A percentile compares a stretch with the other conserved stretches of the same genome.
Conservation (phyloP, 2,797 vertebrate species). For the Gymnopithys bicolor region DNA sequence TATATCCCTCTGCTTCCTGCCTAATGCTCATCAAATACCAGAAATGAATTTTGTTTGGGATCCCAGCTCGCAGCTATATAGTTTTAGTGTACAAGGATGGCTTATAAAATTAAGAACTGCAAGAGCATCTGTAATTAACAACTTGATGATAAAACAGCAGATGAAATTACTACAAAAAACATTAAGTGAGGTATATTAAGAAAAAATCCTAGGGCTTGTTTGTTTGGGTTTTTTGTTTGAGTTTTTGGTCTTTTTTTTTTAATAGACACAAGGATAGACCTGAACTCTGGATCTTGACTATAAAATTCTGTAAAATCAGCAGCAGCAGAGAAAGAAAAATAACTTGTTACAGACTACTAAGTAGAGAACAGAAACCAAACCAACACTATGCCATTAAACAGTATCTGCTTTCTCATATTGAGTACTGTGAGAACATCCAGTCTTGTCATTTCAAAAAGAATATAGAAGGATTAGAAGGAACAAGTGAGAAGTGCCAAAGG, state of each 20-base stretch:
- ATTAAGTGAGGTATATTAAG: neutral
- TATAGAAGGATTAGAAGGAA: neutral
- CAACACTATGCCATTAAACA: neutral
- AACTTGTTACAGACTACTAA: neutral
- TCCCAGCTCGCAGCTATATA: neutral
- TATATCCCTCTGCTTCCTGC: neutral
- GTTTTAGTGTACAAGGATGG: neutral
- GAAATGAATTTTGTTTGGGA: neutral
- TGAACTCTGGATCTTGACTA: neutral
- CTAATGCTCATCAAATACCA: neutral
- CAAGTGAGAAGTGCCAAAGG: neutral
- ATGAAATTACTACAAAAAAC: neutral
- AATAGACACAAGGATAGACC: neutral
- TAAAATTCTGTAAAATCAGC: neutral
- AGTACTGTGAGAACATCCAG: neutral
- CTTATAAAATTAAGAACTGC: neutral
- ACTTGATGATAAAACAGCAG: neutral
- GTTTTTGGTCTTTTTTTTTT: neutral
- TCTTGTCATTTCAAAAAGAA: neutral
- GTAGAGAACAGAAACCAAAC: neutral
- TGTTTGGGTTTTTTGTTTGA: fast-evolving
- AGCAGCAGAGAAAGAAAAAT: neutral
- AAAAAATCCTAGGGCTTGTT: neutral
- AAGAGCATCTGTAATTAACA: neutral
- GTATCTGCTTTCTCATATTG: neutral